Evolutionary conservation across 2,113 vertebrate genomes (phyloP).

Genomic region (Callospermophilus lateralis): DNA sequence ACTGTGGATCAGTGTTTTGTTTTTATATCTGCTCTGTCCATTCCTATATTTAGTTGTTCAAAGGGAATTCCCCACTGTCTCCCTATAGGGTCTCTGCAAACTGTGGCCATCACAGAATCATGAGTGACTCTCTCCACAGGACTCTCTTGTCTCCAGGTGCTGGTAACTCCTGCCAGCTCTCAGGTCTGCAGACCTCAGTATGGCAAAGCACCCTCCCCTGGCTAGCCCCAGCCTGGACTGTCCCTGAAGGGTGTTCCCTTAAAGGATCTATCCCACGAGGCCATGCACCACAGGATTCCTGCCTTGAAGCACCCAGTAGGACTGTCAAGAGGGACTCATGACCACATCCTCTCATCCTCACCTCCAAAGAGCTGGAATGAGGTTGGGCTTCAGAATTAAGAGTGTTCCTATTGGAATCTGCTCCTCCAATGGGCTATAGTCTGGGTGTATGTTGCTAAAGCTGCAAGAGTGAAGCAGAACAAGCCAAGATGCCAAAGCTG

Average conservation of each 20-base stretch:
- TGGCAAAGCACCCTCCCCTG: background rate
- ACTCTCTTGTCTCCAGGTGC: background rate
- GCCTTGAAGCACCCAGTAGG: background rate
- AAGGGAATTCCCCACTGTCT: background rate
- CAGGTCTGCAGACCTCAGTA: background rate
- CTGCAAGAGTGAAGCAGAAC: background rate
- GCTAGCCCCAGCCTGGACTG: background rate
- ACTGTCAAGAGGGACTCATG: background rate
- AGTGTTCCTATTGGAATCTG: background rate
- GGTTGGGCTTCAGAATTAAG: background rate
- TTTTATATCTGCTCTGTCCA: no score
- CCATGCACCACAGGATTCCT: background rate
- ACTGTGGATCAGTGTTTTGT: background rate
- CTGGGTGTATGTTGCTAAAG: rapidly evolving
- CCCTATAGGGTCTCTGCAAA: background rate
- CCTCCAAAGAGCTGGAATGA: background rate
- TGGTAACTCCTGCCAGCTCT: background rate
- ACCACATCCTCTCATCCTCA: no score
- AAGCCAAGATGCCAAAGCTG: background rate
- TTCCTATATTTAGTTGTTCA: background rate
- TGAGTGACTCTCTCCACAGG: background rate
- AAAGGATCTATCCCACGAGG: background rate
- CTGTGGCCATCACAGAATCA: background rate
- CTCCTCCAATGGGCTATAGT: background rate
- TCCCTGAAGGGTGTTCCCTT: background rate